A percentile compares a stretch with the other conserved stretches of the same genome.
phyloP scores from a whole-genome alignment of 2,797 vertebrate species.

The Acipenser oxyrinchus region DNA sequence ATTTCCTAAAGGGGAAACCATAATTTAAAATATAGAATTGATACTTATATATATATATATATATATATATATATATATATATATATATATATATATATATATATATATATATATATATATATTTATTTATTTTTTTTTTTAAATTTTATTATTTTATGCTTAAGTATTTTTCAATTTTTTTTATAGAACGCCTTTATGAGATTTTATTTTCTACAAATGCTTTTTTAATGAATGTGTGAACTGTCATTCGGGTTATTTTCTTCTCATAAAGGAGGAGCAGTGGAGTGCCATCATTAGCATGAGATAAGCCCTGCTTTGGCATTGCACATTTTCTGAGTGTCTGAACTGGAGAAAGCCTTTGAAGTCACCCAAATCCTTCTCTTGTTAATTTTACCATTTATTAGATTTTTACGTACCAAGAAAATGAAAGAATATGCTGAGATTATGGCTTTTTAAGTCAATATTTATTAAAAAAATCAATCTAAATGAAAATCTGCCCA shows the following conservation, averaged over 20 bases:
- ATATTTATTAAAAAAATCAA: constrained; percentile 99
- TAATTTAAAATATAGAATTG: no score
- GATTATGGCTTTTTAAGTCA: constrained; percentile 99
- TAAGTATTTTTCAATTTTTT: no score
- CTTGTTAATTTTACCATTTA: constrained; percentile 75
- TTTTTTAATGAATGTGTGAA: constrained; percentile 28
- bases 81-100: no score
- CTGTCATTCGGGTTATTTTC: constrained; percentile 43
- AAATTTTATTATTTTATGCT: no score
- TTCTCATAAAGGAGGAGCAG: constrained; percentile 57
- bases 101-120: no score
- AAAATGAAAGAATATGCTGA: constrained; percentile 76
- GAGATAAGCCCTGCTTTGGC: constrained; percentile 74
- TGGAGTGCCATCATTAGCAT: constrained; percentile 66
- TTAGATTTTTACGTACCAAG: constrained; percentile 79
- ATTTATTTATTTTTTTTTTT: no score
- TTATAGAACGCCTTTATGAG: neutral
- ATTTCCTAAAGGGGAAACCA: no score
- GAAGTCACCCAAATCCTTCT: constrained; percentile 63
- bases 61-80: no score
- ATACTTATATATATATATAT: no score
- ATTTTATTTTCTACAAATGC: constrained; percentile 14
- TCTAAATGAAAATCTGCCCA: constrained; percentile 98
- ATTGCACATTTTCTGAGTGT: constrained; percentile 48
- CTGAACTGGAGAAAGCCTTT: constrained; percentile 67